phyloP scores from a whole-genome alignment of 2,888 invertebrate genomes.

The Falcaria lacertinaria region DNA sequence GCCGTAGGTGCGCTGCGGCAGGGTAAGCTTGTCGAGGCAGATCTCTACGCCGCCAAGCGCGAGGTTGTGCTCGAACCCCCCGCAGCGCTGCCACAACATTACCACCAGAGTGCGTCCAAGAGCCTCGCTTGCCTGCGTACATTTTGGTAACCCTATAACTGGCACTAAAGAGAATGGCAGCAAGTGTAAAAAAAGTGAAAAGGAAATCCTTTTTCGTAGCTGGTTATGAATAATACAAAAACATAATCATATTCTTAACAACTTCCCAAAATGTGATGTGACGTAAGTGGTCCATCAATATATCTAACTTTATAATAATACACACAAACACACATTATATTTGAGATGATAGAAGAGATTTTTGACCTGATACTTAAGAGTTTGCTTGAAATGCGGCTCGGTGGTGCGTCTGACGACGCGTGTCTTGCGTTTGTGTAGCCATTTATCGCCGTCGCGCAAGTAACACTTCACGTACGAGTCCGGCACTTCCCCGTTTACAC shows the following conservation, averaged over 20 bases:
- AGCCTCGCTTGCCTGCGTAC: constrained; percentile 82
- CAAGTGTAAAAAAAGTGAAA: too few species aligned
- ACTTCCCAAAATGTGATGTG: too few species aligned
- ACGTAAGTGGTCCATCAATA: too few species aligned
- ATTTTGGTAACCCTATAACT: neutral
- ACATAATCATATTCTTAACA: too few species aligned
- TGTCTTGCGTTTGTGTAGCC: constrained; percentile 95
- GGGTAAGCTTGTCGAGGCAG: constrained; percentile 88
- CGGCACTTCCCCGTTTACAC: constrained; percentile 84
- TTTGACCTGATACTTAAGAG: constrained; percentile 87
- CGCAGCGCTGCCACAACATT: constrained; percentile 95
- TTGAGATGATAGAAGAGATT: neutral
- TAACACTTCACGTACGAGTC: constrained; percentile 98
- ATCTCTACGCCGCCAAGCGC: constrained; percentile 92
- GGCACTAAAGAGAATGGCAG: too few species aligned
- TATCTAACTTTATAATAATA: too few species aligned
- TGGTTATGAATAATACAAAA: too few species aligned
- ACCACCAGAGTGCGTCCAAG: constrained; percentile 90
- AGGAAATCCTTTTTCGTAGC: too few species aligned
- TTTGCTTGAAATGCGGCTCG: constrained; percentile 93
- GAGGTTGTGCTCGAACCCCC: constrained; percentile 91
- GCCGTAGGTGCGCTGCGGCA: constrained; percentile 89
- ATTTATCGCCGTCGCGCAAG: constrained; percentile 91
- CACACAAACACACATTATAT: too few species aligned
- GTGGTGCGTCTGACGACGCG: constrained; percentile 89